Percentiles rank a stretch among this genome's conserved stretches.
These are phyloP conservation scores for Deilephila porcellus DNA, from an alignment of 2,888 invertebrate genomes.

Conservation along the genomic window DNA sequence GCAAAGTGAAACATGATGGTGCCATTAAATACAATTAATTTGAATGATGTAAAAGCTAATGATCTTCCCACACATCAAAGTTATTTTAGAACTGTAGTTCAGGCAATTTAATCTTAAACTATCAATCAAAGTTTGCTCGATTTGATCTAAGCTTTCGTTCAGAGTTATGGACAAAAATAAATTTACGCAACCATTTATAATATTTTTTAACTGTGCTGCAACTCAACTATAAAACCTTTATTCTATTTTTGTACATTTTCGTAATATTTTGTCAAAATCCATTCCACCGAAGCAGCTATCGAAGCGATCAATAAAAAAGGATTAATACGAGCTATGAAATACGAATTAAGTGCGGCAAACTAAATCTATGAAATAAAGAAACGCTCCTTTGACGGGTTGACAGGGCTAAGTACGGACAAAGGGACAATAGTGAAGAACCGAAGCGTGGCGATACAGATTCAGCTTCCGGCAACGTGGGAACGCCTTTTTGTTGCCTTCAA, in stretches of 20 bases:
- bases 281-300: conserved; percentile 40
- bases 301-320: conserved; percentile 57
- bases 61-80: neutral
- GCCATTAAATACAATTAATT: neutral
- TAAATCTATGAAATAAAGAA: conserved; percentile 71
- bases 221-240: neutral
- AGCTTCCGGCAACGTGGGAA: conserved; percentile 80
- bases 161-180: no score
- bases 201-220: neutral
- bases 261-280: neutral
- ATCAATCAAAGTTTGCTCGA: neutral
- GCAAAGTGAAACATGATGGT: neutral
- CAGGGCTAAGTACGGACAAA: conserved; percentile 73
- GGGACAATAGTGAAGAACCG: conserved; percentile 78
- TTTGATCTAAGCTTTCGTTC: no score
- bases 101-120: neutral
- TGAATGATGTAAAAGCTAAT: neutral
- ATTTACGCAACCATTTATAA: no score
- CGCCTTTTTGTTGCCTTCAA: conserved; percentile 66
- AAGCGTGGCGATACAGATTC: conserved; percentile 75
- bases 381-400: conserved; percentile 72
- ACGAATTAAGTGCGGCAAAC: conserved; percentile 75
- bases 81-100: neutral
- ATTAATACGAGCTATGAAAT: conserved; percentile 72
- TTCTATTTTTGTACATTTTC: neutral